Conservation (phyloP, 1,140 invertebrate genomes). For the Drosophila miranda region DNA sequence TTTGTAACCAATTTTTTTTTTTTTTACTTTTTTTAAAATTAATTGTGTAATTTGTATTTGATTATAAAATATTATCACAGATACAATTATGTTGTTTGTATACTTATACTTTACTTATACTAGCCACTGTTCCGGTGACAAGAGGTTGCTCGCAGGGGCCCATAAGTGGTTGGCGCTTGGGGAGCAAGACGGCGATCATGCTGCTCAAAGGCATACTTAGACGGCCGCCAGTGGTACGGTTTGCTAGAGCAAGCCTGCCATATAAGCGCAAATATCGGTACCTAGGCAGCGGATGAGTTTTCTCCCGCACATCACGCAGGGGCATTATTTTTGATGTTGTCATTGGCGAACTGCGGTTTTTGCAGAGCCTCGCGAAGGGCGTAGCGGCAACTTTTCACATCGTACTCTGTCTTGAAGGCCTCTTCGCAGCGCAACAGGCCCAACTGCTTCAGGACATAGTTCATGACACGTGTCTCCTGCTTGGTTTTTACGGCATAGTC, state of each 20-base stretch:
- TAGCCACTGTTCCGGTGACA: no score
- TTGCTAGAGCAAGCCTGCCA: background rate
- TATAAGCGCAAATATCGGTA: no score
- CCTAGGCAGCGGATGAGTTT: no score
- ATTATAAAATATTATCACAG: no score
- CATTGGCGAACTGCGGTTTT: conserved; percentile 83
- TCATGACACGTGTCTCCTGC: conserved; percentile 84
- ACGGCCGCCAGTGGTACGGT: conserved; percentile 2
- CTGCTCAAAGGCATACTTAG: conserved; percentile 9
- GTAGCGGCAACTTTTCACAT: conserved; percentile 85
- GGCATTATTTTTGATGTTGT: conserved; percentile 83
- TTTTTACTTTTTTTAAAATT: no score
- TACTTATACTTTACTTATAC: no score
- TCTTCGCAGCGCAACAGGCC: conserved; percentile 88
- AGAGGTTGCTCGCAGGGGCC: no score
- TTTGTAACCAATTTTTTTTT: no score
- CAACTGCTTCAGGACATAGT: conserved; percentile 86
- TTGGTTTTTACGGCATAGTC: conserved; percentile 83
- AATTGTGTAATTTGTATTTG: no score
- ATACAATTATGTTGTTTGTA: no score
- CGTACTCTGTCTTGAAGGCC: conserved; percentile 84
- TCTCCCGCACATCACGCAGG: no score
- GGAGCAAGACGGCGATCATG: conserved; percentile 16
- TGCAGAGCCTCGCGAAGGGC: conserved; percentile 84
- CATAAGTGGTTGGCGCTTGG: no score